A percentile compares a stretch with the other conserved stretches of the same genome.
Conservation (phyloP, 2,797 vertebrate genomes). For the Sebastolobus altivelis region DNA sequence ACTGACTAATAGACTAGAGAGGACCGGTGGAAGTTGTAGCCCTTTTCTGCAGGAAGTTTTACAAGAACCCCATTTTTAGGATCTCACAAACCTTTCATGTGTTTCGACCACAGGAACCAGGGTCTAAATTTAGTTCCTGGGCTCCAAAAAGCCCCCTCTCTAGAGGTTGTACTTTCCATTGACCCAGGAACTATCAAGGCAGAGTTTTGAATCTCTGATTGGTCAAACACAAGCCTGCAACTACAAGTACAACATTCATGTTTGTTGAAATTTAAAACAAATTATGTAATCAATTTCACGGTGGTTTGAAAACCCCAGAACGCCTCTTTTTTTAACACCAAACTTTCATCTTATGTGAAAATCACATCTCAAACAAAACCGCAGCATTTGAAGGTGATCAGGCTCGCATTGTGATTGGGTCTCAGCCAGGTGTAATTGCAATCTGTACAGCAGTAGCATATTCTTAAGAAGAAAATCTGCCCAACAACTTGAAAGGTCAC, state of each 20-base stretch:
- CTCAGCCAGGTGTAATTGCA: not conserved
- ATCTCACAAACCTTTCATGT: not conserved
- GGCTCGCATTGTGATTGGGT: not conserved
- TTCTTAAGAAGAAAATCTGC: not conserved
- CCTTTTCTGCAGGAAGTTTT: not conserved
- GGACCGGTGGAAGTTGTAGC: not conserved
- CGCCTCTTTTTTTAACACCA: not conserved
- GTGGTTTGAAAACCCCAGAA: not conserved
- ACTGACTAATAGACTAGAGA: not conserved
- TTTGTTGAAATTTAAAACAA: not conserved
- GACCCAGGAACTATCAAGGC: not conserved
- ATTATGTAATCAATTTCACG: not conserved
- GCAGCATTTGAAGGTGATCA: not conserved
- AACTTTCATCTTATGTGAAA: not conserved
- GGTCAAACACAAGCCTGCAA: not conserved
- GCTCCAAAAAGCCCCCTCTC: not conserved
- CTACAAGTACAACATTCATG: not conserved
- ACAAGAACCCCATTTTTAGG: not conserved
- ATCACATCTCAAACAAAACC: not conserved
- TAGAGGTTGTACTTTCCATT: not conserved
- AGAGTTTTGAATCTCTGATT: not conserved
- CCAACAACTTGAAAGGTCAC: not conserved
- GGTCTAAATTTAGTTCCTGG: not conserved
- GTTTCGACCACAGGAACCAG: not conserved
- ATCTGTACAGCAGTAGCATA: not conserved